Evolutionary conservation across 2,888 invertebrate genomes (phyloP).

Genomic region (Carcina quercana): DNA sequence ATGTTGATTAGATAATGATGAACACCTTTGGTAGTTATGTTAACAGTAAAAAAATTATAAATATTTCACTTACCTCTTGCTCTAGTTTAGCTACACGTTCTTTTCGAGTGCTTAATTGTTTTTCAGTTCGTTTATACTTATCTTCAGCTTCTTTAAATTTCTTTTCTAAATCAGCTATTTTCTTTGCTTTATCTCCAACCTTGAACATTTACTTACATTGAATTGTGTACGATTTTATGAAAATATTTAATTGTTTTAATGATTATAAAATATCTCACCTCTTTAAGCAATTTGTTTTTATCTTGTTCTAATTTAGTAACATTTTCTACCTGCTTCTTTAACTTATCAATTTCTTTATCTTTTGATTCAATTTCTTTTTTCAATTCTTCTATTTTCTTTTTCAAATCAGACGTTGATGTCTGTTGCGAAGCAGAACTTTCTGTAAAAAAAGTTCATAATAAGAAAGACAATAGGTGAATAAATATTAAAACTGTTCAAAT

Average conservation of each 20-base stretch:
- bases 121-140: constrained; percentile 76
- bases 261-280: constrained; percentile 48
- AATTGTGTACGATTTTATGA: neutral
- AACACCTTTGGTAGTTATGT: constrained; percentile 23
- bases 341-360: constrained; percentile 76
- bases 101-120: constrained; percentile 67
- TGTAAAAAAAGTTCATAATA: constrained; percentile 32
- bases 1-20: constrained; percentile 13
- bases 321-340: constrained; percentile 74
- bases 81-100: constrained; percentile 75
- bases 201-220: constrained; percentile 22
- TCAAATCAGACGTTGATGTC: constrained; percentile 68
- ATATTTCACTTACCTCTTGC: constrained; percentile 64
- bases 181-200: constrained; percentile 77
- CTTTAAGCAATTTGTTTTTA: constrained; percentile 74
- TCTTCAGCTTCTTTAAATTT: constrained; percentile 80
- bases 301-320: constrained; percentile 66
- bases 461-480: neutral
- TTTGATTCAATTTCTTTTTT: constrained; percentile 78
- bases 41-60: neutral
- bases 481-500: neutral
- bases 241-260: no score
- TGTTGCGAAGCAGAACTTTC: constrained; percentile 72
- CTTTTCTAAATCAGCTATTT: constrained; percentile 77
- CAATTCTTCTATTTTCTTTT: constrained; percentile 77